Conservation (phyloP, 2,888 invertebrate genomes). For the Eupeodes latifasciatus region DNA sequence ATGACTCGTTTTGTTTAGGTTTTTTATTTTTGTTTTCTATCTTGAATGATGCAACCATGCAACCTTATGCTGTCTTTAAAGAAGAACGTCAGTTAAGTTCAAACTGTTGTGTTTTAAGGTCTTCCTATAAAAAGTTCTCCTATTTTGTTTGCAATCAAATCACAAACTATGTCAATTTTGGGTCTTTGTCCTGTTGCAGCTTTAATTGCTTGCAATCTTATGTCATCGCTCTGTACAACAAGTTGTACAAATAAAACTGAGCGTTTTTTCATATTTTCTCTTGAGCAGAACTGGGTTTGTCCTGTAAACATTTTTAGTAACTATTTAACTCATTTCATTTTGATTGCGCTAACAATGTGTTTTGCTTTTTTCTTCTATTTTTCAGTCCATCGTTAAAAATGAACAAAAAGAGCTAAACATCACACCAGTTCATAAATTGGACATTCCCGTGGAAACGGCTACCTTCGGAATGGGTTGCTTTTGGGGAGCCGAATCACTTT, state of each 20-base stretch:
- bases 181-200: slow-evolving; percentile 37
- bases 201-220: slow-evolving; percentile 62
- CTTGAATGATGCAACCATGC: slow-evolving; percentile 35
- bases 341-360: slow-evolving; percentile 9
- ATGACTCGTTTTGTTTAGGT: slow-evolving; percentile 31
- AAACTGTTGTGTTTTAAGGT: background rate
- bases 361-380: background rate
- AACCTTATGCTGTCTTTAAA: slow-evolving; percentile 44
- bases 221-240: slow-evolving; percentile 41
- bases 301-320: slow-evolving; percentile 51
- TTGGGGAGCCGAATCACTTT: slow-evolving; percentile 95
- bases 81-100: slow-evolving; percentile 11
- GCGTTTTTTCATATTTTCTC: slow-evolving; percentile 37
- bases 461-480: slow-evolving; percentile 98
- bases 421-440: slow-evolving; percentile 80
- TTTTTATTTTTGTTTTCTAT: background rate
- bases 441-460: slow-evolving; percentile 85
- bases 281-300: slow-evolving; percentile 45
- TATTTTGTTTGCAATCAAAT: background rate
- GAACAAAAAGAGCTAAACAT: slow-evolving; percentile 82
- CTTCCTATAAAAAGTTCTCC: slow-evolving; percentile 26
- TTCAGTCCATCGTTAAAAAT: slow-evolving; percentile 81
- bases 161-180: slow-evolving; percentile 32
- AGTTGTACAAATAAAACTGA: slow-evolving; percentile 27
- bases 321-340: background rate